These are phyloP conservation scores for Aphis gossypii DNA, from an alignment of 1,140 invertebrate genomes.

Conservation along the genomic window DNA sequence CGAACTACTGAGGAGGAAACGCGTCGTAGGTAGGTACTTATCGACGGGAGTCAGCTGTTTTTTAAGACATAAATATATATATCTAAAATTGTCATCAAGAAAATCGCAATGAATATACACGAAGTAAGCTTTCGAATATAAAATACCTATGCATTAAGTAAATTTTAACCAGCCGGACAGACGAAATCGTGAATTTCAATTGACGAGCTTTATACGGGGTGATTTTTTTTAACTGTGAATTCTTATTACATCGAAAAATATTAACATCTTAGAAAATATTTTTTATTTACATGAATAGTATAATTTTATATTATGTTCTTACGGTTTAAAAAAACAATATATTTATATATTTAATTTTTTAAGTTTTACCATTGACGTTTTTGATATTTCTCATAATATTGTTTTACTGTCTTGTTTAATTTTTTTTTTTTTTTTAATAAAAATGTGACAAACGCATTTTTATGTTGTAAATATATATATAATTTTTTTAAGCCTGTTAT, in stretches of 20 bases:
- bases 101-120: not conserved
- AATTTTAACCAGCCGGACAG: not conserved
- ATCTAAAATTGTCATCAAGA: not conserved
- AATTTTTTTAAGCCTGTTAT: not conserved
- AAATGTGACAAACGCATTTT: not conserved
- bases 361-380: not conserved
- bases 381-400: not conserved
- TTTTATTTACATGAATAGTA: too few relatives aligned
- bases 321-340: not conserved
- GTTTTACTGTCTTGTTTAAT: not conserved
- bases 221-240: too few relatives aligned
- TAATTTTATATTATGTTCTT: too few relatives aligned
- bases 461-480: not conserved
- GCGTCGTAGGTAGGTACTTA: not conserved
- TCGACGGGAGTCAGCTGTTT: not conserved
- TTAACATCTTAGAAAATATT: not conserved
- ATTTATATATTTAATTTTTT: not conserved
- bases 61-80: not conserved
- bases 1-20: slow-evolving; percentile 4
- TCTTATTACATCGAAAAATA: not conserved
- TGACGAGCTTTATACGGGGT: too few relatives aligned
- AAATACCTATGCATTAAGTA: too few relatives aligned
- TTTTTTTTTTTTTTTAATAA: not conserved
- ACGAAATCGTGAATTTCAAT: not conserved
- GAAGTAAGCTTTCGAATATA: not conserved